A percentile compares a stretch with the other conserved stretches of the same genome.
Evolutionary conservation across 2,888 invertebrate species (phyloP).

Genomic region (Apotomis capreana): DNA sequence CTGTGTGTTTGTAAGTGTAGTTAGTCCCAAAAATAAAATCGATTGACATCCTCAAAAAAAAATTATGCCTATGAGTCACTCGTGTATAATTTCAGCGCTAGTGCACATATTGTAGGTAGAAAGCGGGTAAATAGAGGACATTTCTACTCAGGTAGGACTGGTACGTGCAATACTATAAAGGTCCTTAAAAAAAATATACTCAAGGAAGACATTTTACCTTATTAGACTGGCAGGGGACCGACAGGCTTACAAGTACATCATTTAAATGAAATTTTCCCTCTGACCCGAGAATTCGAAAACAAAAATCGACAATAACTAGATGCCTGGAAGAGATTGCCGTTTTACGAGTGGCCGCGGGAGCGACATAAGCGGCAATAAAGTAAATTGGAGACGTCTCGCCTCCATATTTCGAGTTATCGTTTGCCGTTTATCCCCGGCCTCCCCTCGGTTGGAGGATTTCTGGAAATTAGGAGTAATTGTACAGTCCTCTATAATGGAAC

Average conservation of each 20-base stretch:
- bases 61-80: too few relatives aligned
- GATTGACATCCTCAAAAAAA: too few relatives aligned
- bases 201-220: too few relatives aligned
- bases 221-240: too few relatives aligned
- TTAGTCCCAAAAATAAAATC: too few relatives aligned
- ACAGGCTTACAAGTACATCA: neutral
- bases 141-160: too few relatives aligned
- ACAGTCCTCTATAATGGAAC: neutral
- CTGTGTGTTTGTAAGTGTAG: too few relatives aligned
- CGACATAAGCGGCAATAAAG: constrained; percentile 54
- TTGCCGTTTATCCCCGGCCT: constrained; percentile 27
- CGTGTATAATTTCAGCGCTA: too few relatives aligned
- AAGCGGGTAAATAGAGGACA: too few relatives aligned
- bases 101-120: too few relatives aligned
- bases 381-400: constrained; percentile 52
- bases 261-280: neutral
- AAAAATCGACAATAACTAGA: constrained; percentile 36
- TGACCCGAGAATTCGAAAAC: constrained; percentile 18
- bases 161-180: too few relatives aligned
- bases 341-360: constrained; percentile 44
- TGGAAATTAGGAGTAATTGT: constrained; percentile 30
- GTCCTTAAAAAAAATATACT: too few relatives aligned
- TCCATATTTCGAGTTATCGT: constrained; percentile 39
- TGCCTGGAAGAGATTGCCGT: constrained; percentile 26
- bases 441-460: constrained; percentile 16